phyloP scores from a whole-genome alignment of 2,888 invertebrate genomes.

The Torymus auratus region DNA sequence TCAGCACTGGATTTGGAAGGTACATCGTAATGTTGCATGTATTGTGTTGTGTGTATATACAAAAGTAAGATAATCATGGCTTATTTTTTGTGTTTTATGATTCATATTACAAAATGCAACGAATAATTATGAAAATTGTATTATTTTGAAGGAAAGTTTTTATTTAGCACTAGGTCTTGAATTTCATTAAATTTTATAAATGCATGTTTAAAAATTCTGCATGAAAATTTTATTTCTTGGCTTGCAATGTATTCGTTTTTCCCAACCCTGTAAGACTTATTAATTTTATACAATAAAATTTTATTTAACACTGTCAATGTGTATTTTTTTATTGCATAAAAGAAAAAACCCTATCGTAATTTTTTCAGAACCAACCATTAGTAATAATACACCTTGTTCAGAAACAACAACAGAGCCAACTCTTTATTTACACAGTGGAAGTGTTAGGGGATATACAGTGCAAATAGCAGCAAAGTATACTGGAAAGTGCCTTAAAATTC shows the following conservation, averaged over 20 bases:
- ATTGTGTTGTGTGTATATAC: conserved; percentile 11
- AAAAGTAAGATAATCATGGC: background rate
- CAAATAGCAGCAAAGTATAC: conserved; percentile 70
- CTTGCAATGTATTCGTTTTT: background rate
- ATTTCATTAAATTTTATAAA: background rate
- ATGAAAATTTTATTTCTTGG: background rate
- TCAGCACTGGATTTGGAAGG: conserved; percentile 77
- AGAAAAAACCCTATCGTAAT: conserved; percentile 21
- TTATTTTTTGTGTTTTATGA: conserved; percentile 9
- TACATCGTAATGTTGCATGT: conserved; percentile 49
- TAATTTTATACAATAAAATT: conserved; percentile 31
- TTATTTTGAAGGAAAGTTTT: background rate
- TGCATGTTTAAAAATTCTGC: background rate
- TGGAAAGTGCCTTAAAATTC: conserved; percentile 63
- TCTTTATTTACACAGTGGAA: conserved; percentile 64
- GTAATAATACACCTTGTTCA: conserved; percentile 6
- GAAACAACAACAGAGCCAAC: conserved; percentile 43
- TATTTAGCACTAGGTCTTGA: background rate
- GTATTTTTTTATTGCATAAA: background rate
- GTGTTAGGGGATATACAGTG: conserved; percentile 64
- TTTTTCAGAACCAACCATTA: conserved; percentile 38
- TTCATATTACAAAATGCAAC: background rate
- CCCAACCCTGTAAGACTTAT: background rate
- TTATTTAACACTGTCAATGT: background rate
- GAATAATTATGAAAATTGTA: no score